Base-by-base conservation (phyloP, 2,888 invertebrate genomes). In the Dryomyza anilis region DNA sequence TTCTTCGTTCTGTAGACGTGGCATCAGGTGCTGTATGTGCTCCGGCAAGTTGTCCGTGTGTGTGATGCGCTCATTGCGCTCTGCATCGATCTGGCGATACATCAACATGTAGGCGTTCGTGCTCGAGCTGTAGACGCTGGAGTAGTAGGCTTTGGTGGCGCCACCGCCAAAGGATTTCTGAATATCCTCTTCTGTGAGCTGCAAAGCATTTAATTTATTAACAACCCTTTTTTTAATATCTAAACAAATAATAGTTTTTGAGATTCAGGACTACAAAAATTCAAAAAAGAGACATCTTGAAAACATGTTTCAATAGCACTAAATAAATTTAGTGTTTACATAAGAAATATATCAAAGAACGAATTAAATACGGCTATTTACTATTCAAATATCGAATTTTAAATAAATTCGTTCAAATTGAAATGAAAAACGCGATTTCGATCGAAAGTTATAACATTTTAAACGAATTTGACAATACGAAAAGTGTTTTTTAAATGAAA, bases 41-140 rank as follows among this genome's bases (percentile, higher is more conserved):
- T 85, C 84, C 0, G 95, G 94, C 74, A 95, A 91, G 36, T 91
- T 87, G n/a, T 87, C 86, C 0, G 85, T 84, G 48, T 86, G 85
- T 77, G 91, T 89, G 2, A 88, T 88, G n/a, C 85, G 80, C 65
- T 86, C 85, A 77, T 91, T 91, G 27, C 87, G 83, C 53, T 85
- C 84, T 53, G 85, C 83, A 80, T 91, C 89, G 52, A 90, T 88
- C 81, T 92, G 91, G 55, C 95, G 85, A 78, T 95, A 95, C 91
- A 95, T 93, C 64, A 95, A 85, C 94, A 95, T 95, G 76, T 95
- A 95, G 0, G 94, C 95, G 81, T 94, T 94, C 52, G 93, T 93
- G 75, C 93, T 93, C 62, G 91, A 90, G 72, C 90, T 89, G 78
- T 90, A 92, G 36, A 89, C 88, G 45, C 90, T 89, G 16, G 90